phyloP scores from a whole-genome alignment of 2,113 vertebrate genomes.

The Saiga tatarica region DNA sequence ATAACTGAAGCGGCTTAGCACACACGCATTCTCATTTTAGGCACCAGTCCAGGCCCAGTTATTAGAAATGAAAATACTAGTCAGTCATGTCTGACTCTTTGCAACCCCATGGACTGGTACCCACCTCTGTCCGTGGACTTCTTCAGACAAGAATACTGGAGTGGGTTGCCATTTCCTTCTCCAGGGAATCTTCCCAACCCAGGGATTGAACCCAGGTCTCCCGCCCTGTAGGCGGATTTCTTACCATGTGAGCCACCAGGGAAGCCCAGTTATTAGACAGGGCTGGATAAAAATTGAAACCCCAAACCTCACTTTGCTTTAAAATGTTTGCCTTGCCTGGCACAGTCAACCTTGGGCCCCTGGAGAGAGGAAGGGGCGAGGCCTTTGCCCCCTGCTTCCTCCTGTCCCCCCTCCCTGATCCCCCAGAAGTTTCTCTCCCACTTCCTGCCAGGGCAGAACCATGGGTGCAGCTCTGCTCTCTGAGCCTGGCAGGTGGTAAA shows the following conservation, averaged over 20 bases:
- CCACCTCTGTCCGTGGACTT: not conserved
- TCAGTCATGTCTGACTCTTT: not conserved
- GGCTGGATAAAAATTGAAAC: not conserved
- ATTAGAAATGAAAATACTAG: not conserved
- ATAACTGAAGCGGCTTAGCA: not conserved
- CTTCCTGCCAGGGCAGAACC: not conserved
- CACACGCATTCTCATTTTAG: not conserved
- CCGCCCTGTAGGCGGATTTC: not conserved
- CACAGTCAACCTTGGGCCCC: not conserved
- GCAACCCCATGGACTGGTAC: not conserved
- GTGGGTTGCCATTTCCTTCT: not conserved
- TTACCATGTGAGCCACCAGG: not conserved
- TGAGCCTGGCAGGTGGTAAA: not conserved
- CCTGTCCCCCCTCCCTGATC: not conserved
- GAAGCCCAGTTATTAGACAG: not conserved
- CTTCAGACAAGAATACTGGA: not conserved
- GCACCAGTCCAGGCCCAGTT: not conserved
- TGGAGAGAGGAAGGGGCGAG: not conserved
- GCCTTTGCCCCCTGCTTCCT: not conserved
- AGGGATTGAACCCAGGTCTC: not conserved
- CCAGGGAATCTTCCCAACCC: not conserved
- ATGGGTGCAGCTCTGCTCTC: not conserved
- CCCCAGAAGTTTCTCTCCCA: not conserved
- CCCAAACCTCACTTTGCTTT: not conserved
- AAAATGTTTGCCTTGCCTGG: not conserved